Evolutionary conservation across 2,888 invertebrate species (phyloP).

Genomic region (Drosophila tripunctata): DNA sequence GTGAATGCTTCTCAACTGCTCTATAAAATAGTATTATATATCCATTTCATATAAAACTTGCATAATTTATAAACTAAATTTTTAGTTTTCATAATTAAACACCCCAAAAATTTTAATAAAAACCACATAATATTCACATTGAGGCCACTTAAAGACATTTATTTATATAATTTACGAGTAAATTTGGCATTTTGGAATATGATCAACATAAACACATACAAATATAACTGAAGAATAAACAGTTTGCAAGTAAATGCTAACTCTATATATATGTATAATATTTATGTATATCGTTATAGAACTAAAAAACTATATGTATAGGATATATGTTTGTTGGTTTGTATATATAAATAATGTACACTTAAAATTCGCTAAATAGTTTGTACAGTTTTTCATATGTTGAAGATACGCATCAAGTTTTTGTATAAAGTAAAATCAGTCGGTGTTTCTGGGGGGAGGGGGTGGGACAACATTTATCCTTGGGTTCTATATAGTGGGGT

Average conservation of each 20-base stretch:
- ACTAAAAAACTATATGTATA: constrained; percentile 26
- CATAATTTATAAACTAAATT: no score
- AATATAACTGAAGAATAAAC: constrained; percentile 34
- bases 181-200: constrained; percentile 65
- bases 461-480: constrained; percentile 1
- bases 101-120: no score
- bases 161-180: constrained; percentile 40
- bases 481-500: background rate
- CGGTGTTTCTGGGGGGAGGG: constrained; percentile 24
- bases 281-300: constrained; percentile 19
- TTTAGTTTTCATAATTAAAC: no score
- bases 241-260: constrained; percentile 21
- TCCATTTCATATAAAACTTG: no score
- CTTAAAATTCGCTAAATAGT: constrained; percentile 42
- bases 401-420: constrained; percentile 33
- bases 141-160: constrained; percentile 49
- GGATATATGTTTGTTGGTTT: background rate
- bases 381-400: constrained; percentile 53
- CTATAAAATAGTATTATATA: no score
- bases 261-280: constrained; percentile 5
- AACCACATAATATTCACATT: constrained; percentile 28
- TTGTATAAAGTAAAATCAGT: constrained; percentile 52
- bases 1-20: no score
- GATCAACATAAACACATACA: constrained; percentile 53
- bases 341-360: constrained; percentile 46